Conservation (phyloP, 2,888 invertebrate species). For the Cynaeus angustus region DNA sequence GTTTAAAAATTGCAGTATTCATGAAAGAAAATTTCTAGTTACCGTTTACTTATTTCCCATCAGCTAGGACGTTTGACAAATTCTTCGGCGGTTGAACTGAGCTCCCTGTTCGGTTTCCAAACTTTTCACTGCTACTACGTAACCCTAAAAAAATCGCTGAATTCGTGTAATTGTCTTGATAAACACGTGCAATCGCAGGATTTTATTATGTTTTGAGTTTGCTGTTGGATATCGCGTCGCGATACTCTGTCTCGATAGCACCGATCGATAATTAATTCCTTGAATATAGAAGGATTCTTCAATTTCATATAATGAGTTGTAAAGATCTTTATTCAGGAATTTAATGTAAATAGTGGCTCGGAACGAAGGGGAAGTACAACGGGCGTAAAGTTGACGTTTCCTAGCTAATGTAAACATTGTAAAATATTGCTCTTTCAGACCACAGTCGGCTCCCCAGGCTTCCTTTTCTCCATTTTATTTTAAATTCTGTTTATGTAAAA, state of each 20-base stretch:
- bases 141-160: no score
- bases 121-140: no score
- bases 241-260: no score
- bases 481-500: constrained; percentile 43
- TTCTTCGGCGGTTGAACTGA: no score
- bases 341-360: constrained; percentile 30
- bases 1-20: constrained; percentile 26
- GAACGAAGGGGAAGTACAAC: constrained; percentile 23
- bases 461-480: constrained; percentile 34
- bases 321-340: constrained; percentile 12
- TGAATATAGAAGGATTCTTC: constrained; percentile 3
- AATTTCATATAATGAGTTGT: constrained; percentile 24
- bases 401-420: constrained; percentile 42
- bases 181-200: no score
- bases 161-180: background rate
- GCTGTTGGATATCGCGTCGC: no score
- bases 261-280: background rate
- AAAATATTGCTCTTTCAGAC: constrained; percentile 42
- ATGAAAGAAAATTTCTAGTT: constrained; percentile 14
- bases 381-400: constrained; percentile 40
- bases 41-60: constrained; percentile 15
- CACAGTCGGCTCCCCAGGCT: constrained; percentile 19
- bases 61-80: constrained; percentile 53
- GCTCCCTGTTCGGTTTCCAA: no score
- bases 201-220: no score